Percentiles rank a stretch among this genome's conserved stretches.
Evolutionary conservation across 2,888 invertebrate genomes (phyloP).

Genomic region (Drosophila testacea): DNA sequence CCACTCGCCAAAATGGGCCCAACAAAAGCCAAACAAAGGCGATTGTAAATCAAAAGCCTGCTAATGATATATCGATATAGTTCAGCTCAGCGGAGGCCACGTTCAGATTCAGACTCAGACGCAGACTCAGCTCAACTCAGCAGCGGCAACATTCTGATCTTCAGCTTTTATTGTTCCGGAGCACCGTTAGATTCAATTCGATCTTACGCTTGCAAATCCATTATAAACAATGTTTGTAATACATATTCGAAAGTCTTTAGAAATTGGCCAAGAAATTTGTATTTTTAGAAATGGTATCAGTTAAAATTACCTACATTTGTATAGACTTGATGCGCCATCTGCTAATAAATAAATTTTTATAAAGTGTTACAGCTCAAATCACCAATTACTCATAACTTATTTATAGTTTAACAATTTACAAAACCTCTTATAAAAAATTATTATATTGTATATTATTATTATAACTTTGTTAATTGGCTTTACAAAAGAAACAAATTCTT

Average conservation of each 20-base stretch:
- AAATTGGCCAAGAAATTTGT: background rate
- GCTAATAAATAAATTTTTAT: background rate
- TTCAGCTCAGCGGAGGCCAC: constrained; percentile 28
- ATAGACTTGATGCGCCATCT: too few species aligned
- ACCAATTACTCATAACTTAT: background rate
- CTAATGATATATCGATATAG: constrained; percentile 80
- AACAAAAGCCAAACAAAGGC: constrained; percentile 77
- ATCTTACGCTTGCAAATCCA: constrained; percentile 55
- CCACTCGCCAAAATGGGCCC: constrained; percentile 58
- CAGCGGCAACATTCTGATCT: constrained; percentile 62
- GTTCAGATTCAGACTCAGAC: constrained; percentile 1
- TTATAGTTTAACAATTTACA: background rate
- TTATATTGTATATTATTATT: background rate
- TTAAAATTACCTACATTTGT: background rate
- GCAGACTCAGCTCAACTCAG: background rate
- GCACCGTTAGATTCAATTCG: constrained; percentile 62
- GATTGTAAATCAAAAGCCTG: constrained; percentile 78
- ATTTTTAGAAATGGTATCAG: constrained; percentile 1
- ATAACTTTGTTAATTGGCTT: background rate
- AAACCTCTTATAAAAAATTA: too few species aligned
- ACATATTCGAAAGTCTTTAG: constrained; percentile 6
- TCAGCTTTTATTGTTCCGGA: constrained; percentile 58
- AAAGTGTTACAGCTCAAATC: too few species aligned
- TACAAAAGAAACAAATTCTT: too few species aligned
- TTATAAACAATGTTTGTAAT: constrained; percentile 10